A percentile compares a stretch with the other conserved stretches of the same genome.
Conservation (phyloP, 2,797 vertebrate genomes). For the Tinamus major region DNA sequence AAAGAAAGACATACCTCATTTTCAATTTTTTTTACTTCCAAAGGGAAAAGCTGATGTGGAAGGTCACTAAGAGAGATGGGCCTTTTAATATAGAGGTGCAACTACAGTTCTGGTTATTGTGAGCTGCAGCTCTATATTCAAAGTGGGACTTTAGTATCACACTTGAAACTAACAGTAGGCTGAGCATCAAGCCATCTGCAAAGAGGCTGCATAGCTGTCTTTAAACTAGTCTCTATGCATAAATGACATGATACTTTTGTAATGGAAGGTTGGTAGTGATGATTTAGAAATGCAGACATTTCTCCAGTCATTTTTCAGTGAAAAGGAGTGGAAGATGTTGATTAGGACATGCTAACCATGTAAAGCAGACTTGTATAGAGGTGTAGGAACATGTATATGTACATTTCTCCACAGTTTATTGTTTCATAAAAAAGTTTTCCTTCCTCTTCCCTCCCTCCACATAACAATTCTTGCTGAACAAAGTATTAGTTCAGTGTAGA, state of each 20-base stretch:
- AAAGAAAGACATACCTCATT: conserved; percentile 29
- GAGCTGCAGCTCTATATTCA: not conserved
- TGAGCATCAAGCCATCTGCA: not conserved
- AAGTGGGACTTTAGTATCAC: conserved; percentile 26
- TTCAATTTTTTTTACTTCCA: not conserved
- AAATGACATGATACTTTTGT: not conserved
- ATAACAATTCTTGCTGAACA: not conserved
- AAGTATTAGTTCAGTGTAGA: not conserved
- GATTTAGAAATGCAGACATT: not conserved
- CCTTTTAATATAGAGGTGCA: not conserved
- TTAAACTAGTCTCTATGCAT: not conserved
- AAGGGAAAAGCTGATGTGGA: not conserved
- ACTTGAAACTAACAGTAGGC: not conserved
- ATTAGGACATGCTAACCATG: not conserved
- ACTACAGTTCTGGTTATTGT: not conserved
- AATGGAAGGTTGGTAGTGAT: not conserved
- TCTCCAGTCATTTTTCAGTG: not conserved
- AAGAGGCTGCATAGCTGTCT: not conserved
- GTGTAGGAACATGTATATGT: not conserved
- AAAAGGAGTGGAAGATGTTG: not conserved
- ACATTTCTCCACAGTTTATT: not conserved
- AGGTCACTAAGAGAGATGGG: not conserved
- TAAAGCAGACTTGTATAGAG: conserved; percentile 28
- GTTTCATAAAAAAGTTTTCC: not conserved
- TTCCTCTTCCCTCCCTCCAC: not conserved